Conservation (phyloP, 2,113 vertebrate species). For the Lycaon pictus region DNA sequence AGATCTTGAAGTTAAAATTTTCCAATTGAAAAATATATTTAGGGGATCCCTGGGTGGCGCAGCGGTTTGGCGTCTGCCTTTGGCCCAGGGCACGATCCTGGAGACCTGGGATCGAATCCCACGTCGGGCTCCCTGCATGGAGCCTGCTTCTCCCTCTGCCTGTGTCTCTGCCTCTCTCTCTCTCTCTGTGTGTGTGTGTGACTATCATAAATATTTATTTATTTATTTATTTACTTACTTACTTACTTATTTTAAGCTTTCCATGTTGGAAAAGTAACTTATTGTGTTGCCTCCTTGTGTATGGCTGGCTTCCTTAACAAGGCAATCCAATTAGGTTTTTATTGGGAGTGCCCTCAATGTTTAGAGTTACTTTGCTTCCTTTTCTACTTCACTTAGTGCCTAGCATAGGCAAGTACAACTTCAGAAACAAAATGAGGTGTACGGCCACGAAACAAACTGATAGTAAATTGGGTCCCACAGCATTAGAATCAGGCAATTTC, state of each 20-base stretch:
- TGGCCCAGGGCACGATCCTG: too few species aligned
- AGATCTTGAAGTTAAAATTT: neutral
- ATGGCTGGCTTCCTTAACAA: neutral
- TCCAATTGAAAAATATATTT: neutral
- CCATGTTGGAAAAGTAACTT: neutral
- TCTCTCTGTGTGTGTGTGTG: too few species aligned
- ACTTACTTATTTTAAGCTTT: neutral
- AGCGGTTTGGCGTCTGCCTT: too few species aligned
- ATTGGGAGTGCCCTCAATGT: neutral
- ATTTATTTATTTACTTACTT: too few species aligned
- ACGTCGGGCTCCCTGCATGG: too few species aligned
- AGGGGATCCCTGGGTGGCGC: too few species aligned
- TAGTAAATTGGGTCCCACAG: neutral
- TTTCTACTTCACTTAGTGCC: neutral
- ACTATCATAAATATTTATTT: too few species aligned
- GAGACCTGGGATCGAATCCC: too few species aligned
- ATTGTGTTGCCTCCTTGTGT: neutral
- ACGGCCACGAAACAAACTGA: neutral
- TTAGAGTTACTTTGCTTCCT: neutral
- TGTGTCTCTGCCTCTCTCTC: too few species aligned
- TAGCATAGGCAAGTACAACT: neutral
- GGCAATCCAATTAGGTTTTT: neutral
- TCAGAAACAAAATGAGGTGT: neutral
- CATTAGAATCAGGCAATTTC: neutral
- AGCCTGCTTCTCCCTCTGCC: too few species aligned